Percentiles rank a stretch among this genome's conserved stretches.
Conservation (phyloP, 2,797 vertebrate genomes). For the Hybognathus amarus region DNA sequence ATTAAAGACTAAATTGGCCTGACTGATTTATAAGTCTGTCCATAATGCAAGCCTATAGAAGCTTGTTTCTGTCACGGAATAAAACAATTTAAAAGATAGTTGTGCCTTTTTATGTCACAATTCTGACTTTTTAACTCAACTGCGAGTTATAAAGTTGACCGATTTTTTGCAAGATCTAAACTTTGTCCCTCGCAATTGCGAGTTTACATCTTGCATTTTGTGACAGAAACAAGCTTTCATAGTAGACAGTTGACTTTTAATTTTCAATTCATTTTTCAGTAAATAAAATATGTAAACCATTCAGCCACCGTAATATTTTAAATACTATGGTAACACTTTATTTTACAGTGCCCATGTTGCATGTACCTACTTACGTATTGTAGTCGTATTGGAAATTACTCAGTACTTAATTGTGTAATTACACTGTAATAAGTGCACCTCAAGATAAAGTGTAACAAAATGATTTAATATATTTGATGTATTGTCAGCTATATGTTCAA, state of each 20-base stretch:
- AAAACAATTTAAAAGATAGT: too few relatives aligned
- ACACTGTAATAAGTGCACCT: not conserved
- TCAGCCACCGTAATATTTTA: not conserved
- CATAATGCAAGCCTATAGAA: not conserved
- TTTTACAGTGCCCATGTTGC: too few relatives aligned
- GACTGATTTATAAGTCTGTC: not conserved
- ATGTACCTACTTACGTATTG: too few relatives aligned
- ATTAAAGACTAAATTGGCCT: not conserved
- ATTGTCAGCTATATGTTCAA: not conserved
- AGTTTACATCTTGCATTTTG: too few relatives aligned
- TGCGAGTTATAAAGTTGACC: too few relatives aligned
- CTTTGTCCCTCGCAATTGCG: too few relatives aligned
- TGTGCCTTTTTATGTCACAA: too few relatives aligned
- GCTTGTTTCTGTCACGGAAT: not conserved
- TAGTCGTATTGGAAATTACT: not conserved
- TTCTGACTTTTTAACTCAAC: too few relatives aligned
- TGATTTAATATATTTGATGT: not conserved
- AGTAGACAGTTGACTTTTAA: not conserved
- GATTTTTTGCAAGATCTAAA: too few relatives aligned
- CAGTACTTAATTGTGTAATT: not conserved
- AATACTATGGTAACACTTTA: not conserved
- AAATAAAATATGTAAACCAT: not conserved
- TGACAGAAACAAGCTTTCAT: too few relatives aligned
- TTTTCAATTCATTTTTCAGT: not conserved
- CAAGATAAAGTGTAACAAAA: not conserved